Evolutionary conservation across 2,797 vertebrate genomes (phyloP).

Genomic region (Jordanella pulchra): DNA sequence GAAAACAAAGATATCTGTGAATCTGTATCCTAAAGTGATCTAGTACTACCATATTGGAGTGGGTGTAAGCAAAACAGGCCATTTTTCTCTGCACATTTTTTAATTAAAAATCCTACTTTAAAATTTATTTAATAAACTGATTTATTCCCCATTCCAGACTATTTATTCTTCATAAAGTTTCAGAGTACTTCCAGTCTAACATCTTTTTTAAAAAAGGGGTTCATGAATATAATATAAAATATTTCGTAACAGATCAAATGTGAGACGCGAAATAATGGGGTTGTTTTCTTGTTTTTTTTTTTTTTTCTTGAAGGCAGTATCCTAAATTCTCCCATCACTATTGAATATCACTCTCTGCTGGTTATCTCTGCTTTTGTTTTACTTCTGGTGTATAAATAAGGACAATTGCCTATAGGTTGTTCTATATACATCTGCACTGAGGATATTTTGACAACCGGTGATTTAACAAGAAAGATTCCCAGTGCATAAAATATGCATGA

Average conservation of each 20-base stretch:
- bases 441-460: too few relatives aligned
- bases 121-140: not conserved
- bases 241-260: too few relatives aligned
- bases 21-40: not conserved
- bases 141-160: constrained; percentile 35
- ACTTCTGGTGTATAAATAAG: too few relatives aligned
- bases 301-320: too few relatives aligned
- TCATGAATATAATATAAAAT: not conserved
- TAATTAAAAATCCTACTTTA: not conserved
- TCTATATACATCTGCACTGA: too few relatives aligned
- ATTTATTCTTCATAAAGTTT: constrained; percentile 14
- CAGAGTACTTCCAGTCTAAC: not conserved
- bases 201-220: not conserved
- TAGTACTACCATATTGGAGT: too few relatives aligned
- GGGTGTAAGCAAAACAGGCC: not conserved
- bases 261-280: too few relatives aligned
- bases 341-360: too few relatives aligned
- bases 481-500: not conserved
- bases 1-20: not conserved
- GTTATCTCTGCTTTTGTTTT: too few relatives aligned
- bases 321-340: too few relatives aligned
- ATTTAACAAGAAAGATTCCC: not conserved
- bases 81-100: not conserved
- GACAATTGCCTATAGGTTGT: too few relatives aligned
- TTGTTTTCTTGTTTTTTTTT: too few relatives aligned